phyloP scores from a whole-genome alignment of 2,113 vertebrate species.

The Pyxicephalus adspersus region DNA sequence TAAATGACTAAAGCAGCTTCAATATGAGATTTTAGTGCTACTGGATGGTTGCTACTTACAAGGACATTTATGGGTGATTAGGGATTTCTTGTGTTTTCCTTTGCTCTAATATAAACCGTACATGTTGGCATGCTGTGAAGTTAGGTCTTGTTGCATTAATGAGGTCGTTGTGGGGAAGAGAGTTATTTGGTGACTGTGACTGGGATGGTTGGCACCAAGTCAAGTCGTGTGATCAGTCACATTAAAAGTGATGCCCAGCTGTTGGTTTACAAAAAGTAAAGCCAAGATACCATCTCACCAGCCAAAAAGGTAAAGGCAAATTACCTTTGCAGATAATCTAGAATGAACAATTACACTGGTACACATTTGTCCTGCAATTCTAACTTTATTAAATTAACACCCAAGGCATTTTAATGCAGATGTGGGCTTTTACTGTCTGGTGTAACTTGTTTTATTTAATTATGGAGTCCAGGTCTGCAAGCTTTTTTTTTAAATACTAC shows the following conservation, averaged over 20 bases:
- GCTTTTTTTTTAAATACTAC: too few relatives aligned
- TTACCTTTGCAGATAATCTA: too few relatives aligned
- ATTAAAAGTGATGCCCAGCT: constrained; percentile 14
- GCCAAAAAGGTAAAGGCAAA: too few relatives aligned
- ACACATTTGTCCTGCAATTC: too few relatives aligned
- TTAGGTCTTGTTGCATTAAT: constrained; percentile 42
- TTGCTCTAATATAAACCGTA: constrained; percentile 38
- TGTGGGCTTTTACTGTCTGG: too few relatives aligned
- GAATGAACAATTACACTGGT: too few relatives aligned
- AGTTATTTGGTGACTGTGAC: constrained; percentile 48
- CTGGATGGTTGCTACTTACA: constrained; percentile 52
- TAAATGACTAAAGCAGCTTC: constrained; percentile 35
- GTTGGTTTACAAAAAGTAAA: neutral
- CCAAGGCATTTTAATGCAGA: too few relatives aligned
- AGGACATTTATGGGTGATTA: constrained; percentile 40
- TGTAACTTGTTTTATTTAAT: too few relatives aligned
- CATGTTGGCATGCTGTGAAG: constrained; percentile 43
- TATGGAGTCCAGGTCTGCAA: too few relatives aligned
- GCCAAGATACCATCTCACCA: too few relatives aligned
- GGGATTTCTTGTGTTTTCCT: constrained; percentile 43
- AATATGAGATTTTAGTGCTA: constrained; percentile 38
- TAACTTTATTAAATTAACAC: too few relatives aligned
- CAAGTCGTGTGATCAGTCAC: constrained; percentile 24
- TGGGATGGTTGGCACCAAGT: constrained; percentile 31
- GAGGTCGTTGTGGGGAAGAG: constrained; percentile 36